Evolutionary conservation across 2,113 vertebrate species (phyloP), one percentile per base, ranked within the genome.

Genomic region (Muntiacus reevesi): DNA sequence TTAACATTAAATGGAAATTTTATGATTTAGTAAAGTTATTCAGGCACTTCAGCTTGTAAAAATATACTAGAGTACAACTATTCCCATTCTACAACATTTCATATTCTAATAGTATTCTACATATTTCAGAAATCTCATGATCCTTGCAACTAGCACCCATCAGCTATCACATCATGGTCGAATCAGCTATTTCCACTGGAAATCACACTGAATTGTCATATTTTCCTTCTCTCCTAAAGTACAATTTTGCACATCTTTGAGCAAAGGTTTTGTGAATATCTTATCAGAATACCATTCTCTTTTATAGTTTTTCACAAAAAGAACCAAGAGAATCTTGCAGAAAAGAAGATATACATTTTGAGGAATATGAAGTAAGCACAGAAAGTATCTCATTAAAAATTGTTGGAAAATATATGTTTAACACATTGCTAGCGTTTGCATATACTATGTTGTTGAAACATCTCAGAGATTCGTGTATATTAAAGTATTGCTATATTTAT

Each of bases 331-430:
- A 28, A 27, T 10, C 12, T 78, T 21, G n/a, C 0, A 87, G 6
- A 83, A 87, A 85, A 87, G 2, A 90, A 79, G 9, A 82, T 45
- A 71, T 0, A 40, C 12, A 57, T 78, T 95, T 96, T 91, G 9
- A 45, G 74, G 40, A 83, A 90, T 54, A 33, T 36, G 23, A 71
- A 89, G 45, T 60, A 85, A 87, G 5, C 7, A 79, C 8, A 78
- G 5, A 95, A 86, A 87, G 17, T 36, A 76, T 55, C 1, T 84
- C 17, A 87, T 87, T 95, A 87, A 91, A 85, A 87, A 62, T 59
- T 94, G 57, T 30, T 67, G 78, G 17, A 52, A 81, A 33, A 81
- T 43, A 33, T 74, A 84, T 55, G 11, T 28, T 7, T 71, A 71
- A 89, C 57, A 79, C 25, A 81, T 52, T 79, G 14, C 7, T 59